phyloP scores from a whole-genome alignment of 35 echinoderm and acorn worm genomes.

The Holothuria glaberrima region DNA sequence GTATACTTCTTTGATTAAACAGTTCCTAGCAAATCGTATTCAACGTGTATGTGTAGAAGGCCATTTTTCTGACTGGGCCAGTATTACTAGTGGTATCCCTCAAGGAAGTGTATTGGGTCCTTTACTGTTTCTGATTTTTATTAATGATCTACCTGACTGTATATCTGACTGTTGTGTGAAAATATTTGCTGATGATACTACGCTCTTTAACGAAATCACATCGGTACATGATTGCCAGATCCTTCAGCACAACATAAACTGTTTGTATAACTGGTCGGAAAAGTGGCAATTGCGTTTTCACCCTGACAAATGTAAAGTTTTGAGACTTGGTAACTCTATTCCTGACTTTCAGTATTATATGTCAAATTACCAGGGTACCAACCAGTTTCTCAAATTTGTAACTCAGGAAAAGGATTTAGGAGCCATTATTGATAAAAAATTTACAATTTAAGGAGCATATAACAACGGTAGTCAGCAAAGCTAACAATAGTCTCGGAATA shows the following conservation, averaged over 20 bases:
- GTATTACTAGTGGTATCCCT: not conserved
- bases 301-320: not conserved
- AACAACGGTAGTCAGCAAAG: too few species aligned
- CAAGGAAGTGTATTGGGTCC: not conserved
- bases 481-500: too few species aligned
- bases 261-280: not conserved
- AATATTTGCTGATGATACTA: conserved; percentile 1
- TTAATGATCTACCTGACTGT: not conserved
- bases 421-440: too few species aligned
- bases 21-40: conserved; percentile 19
- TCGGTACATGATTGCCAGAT: not conserved
- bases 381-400: too few species aligned
- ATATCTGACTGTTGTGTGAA: not conserved
- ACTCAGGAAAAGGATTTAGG: too few species aligned
- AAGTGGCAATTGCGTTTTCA: not conserved
- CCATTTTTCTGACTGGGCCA: not conserved
- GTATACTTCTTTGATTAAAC: conserved; percentile 56
- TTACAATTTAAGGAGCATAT: too few species aligned
- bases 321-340: too few species aligned
- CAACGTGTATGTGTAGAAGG: not conserved
- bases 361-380: too few species aligned
- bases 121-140: not conserved
- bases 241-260: not conserved
- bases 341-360: too few species aligned
- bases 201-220: not conserved